Evolutionary conservation across 1,140 invertebrate genomes (phyloP).

Genomic region (Calephelis virginiensis): DNA sequence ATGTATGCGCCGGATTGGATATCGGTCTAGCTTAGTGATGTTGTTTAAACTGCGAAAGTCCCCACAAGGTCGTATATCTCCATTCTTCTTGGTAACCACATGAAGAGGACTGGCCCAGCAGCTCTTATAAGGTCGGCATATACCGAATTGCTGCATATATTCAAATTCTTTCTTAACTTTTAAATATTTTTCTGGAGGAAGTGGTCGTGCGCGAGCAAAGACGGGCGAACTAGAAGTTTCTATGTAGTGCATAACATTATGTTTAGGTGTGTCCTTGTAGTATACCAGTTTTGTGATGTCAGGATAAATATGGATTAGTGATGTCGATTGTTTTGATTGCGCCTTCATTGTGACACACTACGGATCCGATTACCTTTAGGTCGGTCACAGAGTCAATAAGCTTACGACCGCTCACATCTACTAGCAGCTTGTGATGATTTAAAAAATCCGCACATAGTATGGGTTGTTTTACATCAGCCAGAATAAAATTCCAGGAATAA

Average conservation of each 20-base stretch:
- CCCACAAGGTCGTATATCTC: conserved; percentile 21
- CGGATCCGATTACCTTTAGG: conserved; percentile 13
- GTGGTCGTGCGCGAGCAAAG: conserved; percentile 3
- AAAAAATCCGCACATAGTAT: conserved; percentile 32
- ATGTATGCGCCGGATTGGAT: conserved; percentile 19
- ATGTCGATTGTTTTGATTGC: conserved; percentile 20
- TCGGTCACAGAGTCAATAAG: conserved; percentile 25
- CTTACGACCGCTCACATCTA: conserved; percentile 28
- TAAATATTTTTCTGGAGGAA: conserved; percentile 14
- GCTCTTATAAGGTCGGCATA: conserved; percentile 27
- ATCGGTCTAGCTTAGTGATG: no score
- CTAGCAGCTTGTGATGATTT: conserved; percentile 24
- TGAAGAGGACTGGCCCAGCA: conserved; percentile 29
- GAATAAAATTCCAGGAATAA: conserved; percentile 24
- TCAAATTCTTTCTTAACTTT: conserved; percentile 27
- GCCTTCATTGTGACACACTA: conserved; percentile 9
- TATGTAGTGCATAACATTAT: conserved; percentile 22
- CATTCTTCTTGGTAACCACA: conserved; percentile 26
- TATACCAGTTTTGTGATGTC: conserved; percentile 23
- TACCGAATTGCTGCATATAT: conserved; percentile 26
- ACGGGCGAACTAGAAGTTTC: conserved; percentile 25
- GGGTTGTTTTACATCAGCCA: neutral
- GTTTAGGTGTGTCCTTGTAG: conserved; percentile 23
- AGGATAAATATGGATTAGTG: conserved; percentile 19
- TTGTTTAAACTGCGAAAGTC: conserved; percentile 26